Conservation (phyloP, 2,888 invertebrate species). For the Watsonalla binaria region DNA sequence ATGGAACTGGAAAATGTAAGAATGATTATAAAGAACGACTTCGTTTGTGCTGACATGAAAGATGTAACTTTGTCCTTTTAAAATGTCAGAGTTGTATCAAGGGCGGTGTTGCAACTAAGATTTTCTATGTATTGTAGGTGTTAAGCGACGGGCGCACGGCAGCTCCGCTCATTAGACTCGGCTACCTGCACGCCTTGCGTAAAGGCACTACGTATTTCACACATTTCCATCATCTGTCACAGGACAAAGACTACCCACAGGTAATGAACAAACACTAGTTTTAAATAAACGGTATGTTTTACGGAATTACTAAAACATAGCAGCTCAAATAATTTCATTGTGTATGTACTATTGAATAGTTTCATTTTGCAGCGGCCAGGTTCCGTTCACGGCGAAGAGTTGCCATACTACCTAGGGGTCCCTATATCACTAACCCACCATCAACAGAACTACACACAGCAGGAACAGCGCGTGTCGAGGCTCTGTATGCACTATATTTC, state of each 20-base stretch:
- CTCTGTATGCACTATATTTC: slow-evolving; percentile 90
- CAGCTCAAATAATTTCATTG: no score
- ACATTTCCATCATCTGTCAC: slow-evolving; percentile 92
- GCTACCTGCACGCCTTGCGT: slow-evolving; percentile 87
- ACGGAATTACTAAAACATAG: no score
- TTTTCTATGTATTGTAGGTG: slow-evolving; percentile 63
- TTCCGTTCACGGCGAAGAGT: slow-evolving; percentile 91
- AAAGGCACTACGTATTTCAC: slow-evolving; percentile 92
- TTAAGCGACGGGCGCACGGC: slow-evolving; percentile 95
- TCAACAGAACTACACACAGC: slow-evolving; percentile 87
- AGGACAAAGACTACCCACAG: slow-evolving; percentile 88
- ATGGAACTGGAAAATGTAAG: background rate
- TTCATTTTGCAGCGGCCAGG: slow-evolving; percentile 80
- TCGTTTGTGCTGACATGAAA: background rate
- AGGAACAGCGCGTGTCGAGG: slow-evolving; percentile 87
- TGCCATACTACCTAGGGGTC: slow-evolving; percentile 90
- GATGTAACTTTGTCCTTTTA: background rate
- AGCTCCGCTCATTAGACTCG: slow-evolving; percentile 89
- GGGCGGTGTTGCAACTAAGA: slow-evolving; percentile 6
- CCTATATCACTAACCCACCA: slow-evolving; percentile 82
- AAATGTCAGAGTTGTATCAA: no score
- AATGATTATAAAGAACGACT: background rate
- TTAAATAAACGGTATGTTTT: background rate
- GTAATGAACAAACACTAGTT: slow-evolving; percentile 51
- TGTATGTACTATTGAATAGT: background rate